Base-by-base conservation (phyloP, 2,113 vertebrate species). In the Climacteris rufus region DNA sequence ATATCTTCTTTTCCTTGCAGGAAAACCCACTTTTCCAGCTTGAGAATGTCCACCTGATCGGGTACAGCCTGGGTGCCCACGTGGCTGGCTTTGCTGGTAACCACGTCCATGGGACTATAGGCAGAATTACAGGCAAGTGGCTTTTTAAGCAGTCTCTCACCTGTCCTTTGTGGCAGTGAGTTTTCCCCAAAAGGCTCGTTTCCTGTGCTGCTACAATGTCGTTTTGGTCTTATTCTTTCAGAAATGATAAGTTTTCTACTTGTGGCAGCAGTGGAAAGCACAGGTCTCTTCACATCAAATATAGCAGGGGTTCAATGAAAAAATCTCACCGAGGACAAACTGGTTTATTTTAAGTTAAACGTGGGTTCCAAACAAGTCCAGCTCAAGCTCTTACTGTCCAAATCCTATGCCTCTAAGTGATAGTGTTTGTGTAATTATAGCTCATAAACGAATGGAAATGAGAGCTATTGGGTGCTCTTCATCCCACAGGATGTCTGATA, bases 41-140 rank as follows among this genome's bases (percentile, higher is more conserved):
- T 2, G 45, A 97, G 69, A 98, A 99, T 0, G 98, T 99, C 59
- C 99, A 99, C 91, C 96, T 99, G 92, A 99, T 99, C 4, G 99
- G 99, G 83, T 99, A 99, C 96, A 99, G 99, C 96, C 98, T 99
- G 10, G 99, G 99, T 0, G 99, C 99, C 10, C 99, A 99, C 0
- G 99, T 99, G 5, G 99, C 99, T 0, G 99, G 99, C n/a, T 99
- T 98, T 4, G 98, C 98, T 7, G 99, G 99, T 13, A 99, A 98
- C 24, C 98, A 98, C 1, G 98, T 98, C 28, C 96, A 40, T 7
- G 99, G 99, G 28, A 98, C 87, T 0, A 96, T 99, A 47, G 99
- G 99, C 83, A 98, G 99, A 79, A 99, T 99, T 89, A 99, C 99
- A 54, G 99, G 99, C 98, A 96, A 96, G 97, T 83, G 45, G 10